Percentiles rank a stretch among this genome's conserved stretches.
phyloP scores from a whole-genome alignment of 2,797 vertebrate genomes.

The Falco biarmicus region DNA sequence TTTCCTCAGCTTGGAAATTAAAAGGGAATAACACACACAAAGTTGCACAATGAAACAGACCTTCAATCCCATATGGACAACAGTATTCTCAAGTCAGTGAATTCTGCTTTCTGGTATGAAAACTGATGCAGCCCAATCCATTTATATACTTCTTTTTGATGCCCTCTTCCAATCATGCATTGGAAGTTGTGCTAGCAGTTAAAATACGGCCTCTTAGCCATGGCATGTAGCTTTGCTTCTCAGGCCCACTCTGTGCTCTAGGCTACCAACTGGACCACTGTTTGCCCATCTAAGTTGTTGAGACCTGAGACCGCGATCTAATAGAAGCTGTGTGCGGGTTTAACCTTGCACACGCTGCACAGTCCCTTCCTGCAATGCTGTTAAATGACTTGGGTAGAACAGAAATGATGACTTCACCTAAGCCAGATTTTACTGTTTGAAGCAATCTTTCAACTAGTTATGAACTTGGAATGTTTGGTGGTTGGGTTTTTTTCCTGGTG shows the following conservation, averaged over 20 bases:
- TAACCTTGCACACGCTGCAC: background rate
- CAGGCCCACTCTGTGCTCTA: background rate
- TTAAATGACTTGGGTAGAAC: background rate
- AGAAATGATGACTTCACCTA: background rate
- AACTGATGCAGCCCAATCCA: background rate
- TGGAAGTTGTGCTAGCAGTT: background rate
- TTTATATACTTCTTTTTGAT: background rate
- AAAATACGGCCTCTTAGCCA: background rate
- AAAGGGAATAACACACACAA: background rate
- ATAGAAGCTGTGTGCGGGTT: background rate
- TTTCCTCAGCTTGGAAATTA: slow-evolving; percentile 24
- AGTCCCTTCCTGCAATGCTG: background rate
- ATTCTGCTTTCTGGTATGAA: background rate
- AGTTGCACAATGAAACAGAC: background rate
- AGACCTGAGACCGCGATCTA: background rate
- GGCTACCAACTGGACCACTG: background rate
- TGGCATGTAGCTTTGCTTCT: background rate
- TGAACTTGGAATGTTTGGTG: background rate
- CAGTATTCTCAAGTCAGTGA: background rate
- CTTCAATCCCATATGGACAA: background rate
- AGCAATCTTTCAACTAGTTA: background rate
- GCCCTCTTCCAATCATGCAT: background rate
- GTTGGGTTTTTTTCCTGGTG: background rate
- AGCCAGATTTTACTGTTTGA: background rate
- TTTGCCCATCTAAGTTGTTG: background rate